Evolutionary conservation across 1,140 invertebrate species (phyloP), one percentile per base, ranked within the genome.

Genomic region (Aphaenogaster floridana): DNA sequence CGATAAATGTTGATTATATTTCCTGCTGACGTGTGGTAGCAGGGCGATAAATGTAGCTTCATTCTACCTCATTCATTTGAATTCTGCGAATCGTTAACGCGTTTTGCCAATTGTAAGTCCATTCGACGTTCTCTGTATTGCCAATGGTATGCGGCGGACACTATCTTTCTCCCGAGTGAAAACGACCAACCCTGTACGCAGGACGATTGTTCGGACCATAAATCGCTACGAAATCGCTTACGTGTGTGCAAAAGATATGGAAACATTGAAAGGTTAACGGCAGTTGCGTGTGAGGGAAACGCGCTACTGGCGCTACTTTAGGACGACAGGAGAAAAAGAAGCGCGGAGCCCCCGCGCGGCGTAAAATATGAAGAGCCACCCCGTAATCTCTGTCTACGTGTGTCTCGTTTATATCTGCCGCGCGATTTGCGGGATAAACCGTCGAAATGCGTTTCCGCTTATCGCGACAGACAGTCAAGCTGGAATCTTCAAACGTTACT

Each of bases 221-320:
- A 85, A 85, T 84, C 72, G 50, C 59, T 50, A 45, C 42, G n/a
- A 78, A 64, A 48, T 52, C 61, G 84, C 45, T 64, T 64, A 57
- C 63, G 63, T 34, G 76, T 78, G 50, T 69, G 45, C 80, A 13
- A 34, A 83, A 74, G 78, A 83, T 84, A 74, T 34, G 39, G 61
- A 39, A 74, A 66, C 34, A 76, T 74, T 74, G 45, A 84, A 84
- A 87, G 69, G 9, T 48, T 34, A 78, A 64, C 21, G 39, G 64
- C 39, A 45, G 42, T 54, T 48, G 42, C 8, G 15, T 66, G 13
- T 3, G 59, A 69, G 64, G 8, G 21, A 71, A 15, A 54, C 6
- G 6, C 17, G 17, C 17, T 28, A 28, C 13, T 45, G 17, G 28
- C 9, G 52, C 28, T 74, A 83, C 11, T 72, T 72, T 45, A 59